These are phyloP conservation scores for Noctua comes DNA, from an alignment of 2,888 invertebrate species.

Conservation along the genomic window DNA sequence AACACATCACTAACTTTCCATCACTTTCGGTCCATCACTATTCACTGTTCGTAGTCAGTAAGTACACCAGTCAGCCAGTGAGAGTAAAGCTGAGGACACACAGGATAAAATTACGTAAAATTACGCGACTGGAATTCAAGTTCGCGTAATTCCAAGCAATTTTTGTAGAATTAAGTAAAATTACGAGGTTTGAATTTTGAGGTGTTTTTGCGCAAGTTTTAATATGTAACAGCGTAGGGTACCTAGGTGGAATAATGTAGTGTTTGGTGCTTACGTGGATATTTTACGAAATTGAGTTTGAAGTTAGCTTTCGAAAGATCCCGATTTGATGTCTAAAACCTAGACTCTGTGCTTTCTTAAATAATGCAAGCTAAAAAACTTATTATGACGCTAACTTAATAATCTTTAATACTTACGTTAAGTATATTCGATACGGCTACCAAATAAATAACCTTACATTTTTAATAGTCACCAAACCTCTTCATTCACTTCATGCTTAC, in stretches of 20 bases:
- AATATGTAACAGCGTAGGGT: slow-evolving; percentile 50
- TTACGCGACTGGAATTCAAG: slow-evolving; percentile 52
- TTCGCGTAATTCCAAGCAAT: slow-evolving; percentile 34
- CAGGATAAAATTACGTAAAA: slow-evolving; percentile 61
- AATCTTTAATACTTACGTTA: neutral
- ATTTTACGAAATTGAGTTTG: slow-evolving; percentile 13
- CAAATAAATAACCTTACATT: neutral
- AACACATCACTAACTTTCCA: slow-evolving; percentile 76
- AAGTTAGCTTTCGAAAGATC: neutral
- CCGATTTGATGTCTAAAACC: neutral
- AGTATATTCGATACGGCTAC: neutral
- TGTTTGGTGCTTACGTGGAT: slow-evolving; percentile 21
- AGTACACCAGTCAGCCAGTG: slow-evolving; percentile 44
- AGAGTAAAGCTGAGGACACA: slow-evolving; percentile 62
- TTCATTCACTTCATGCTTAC: neutral
- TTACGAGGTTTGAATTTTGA: slow-evolving; percentile 59
- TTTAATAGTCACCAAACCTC: neutral
- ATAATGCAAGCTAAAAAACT: neutral
- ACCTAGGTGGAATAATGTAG: slow-evolving; percentile 31
- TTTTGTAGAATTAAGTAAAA: slow-evolving; percentile 49
- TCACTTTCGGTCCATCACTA: slow-evolving; percentile 77
- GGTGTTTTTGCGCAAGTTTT: slow-evolving; percentile 25
- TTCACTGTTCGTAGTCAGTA: slow-evolving; percentile 59
- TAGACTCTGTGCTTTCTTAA: too few relatives aligned
- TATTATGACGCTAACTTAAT: too few relatives aligned